phyloP scores from a whole-genome alignment of 1,140 invertebrate species.

The Saccostrea cuccullata region DNA sequence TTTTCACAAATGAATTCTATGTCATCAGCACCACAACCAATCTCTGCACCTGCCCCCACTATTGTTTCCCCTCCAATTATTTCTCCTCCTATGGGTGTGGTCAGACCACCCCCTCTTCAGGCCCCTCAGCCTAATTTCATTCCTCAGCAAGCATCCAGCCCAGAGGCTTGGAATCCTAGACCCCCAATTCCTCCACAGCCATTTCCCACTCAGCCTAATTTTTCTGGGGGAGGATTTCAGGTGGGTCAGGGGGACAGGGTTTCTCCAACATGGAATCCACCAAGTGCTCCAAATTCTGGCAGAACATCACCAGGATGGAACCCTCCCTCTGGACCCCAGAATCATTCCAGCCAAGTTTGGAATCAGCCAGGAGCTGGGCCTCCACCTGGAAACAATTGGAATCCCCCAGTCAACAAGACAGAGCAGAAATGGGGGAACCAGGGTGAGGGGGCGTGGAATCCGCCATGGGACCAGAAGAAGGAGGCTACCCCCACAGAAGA shows the following conservation, averaged over 20 bases:
- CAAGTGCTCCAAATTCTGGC: constrained; percentile 2
- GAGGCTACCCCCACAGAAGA: constrained; percentile 39
- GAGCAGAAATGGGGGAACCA: constrained; percentile 8
- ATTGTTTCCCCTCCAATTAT: constrained; percentile 35
- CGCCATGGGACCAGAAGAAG: constrained; percentile 3
- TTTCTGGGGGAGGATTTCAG: constrained; percentile 17
- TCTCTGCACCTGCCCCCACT: not conserved
- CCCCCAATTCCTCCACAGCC: not conserved
- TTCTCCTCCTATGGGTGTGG: not conserved
- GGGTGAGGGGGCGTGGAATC: constrained; percentile 11
- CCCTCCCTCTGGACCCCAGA: not conserved
- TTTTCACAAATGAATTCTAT: constrained; percentile 28
- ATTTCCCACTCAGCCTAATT: constrained; percentile 1
- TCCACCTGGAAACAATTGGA: not conserved
- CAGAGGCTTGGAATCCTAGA: constrained; percentile 46
- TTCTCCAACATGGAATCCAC: not conserved
- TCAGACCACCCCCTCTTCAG: constrained; percentile 21
- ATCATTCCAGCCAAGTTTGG: not conserved
- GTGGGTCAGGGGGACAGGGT: constrained; percentile 1
- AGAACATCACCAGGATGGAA: constrained; percentile 21
- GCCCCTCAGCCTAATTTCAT: constrained; percentile 4
- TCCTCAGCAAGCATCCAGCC: not conserved
- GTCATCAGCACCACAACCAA: constrained; percentile 30
- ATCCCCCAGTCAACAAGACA: constrained; percentile 9
- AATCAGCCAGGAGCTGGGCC: constrained; percentile 17